Conservation (phyloP, 2,113 vertebrate genomes). For the Ranitomeya variabilis region DNA sequence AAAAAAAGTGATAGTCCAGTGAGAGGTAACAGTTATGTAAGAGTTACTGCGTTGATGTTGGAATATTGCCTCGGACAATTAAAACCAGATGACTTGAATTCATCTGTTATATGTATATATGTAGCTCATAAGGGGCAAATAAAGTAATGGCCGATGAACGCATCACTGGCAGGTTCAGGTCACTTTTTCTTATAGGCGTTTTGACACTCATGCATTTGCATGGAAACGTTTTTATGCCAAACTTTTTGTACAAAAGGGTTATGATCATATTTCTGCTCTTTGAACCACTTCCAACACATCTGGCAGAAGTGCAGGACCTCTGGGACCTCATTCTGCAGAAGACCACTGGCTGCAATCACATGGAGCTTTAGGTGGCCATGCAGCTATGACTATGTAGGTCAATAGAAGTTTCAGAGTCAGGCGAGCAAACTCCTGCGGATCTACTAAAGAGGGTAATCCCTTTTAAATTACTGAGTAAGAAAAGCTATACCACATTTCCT, state of each 20-base stretch:
- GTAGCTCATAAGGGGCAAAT: background rate
- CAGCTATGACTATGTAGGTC: too few species aligned
- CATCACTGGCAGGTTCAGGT: background rate
- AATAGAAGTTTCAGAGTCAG: too few species aligned
- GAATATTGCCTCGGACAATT: background rate
- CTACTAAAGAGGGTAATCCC: too few species aligned
- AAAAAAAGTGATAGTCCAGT: background rate
- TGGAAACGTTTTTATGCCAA: background rate
- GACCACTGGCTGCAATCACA: too few species aligned
- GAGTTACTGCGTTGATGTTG: conserved; percentile 6
- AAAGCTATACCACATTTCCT: too few species aligned
- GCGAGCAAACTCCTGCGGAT: too few species aligned
- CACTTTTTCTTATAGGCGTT: background rate
- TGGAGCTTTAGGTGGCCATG: too few species aligned
- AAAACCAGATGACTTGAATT: background rate
- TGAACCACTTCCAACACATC: too few species aligned
- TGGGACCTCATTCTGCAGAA: too few species aligned
- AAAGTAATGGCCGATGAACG: background rate
- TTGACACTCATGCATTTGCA: background rate
- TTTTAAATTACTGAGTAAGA: too few species aligned
- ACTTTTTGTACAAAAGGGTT: background rate
- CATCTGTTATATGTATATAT: background rate
- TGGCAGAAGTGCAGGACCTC: too few species aligned
- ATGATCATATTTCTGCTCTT: background rate
- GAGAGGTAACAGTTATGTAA: conserved; percentile 44